Percentiles rank a stretch among this genome's conserved stretches.
Conservation (phyloP, 2,797 vertebrate genomes). For the Acanthurus leucopareius region DNA sequence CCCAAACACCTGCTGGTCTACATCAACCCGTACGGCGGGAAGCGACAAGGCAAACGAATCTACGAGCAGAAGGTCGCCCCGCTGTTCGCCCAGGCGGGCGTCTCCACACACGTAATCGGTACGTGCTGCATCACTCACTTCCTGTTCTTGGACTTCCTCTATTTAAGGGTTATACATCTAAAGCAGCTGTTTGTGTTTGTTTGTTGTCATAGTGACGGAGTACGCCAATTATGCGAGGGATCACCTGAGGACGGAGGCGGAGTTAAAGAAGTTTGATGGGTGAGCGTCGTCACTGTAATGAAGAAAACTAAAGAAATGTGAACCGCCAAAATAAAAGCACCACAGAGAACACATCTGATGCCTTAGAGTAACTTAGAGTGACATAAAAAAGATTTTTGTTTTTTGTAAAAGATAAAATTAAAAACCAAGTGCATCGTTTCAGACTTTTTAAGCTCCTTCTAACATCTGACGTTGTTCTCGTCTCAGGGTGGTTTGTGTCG, state of each 20-base stretch:
- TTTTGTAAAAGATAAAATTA: too few relatives aligned
- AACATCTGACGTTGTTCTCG: not conserved
- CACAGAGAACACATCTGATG: not conserved
- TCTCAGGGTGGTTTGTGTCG: constrained; percentile 94
- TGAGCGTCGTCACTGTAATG: constrained; percentile 74
- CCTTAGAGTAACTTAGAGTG: too few relatives aligned
- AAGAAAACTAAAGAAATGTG: not conserved
- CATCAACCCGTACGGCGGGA: constrained; percentile 95
- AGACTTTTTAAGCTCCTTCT: not conserved
- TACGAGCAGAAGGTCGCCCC: constrained; percentile 95
- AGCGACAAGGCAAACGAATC: constrained; percentile 89
- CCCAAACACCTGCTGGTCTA: constrained; percentile 95
- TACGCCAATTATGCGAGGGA: constrained; percentile 94
- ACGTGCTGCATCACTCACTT: constrained; percentile 4
- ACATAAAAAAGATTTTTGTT: too few relatives aligned
- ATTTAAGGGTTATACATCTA: not conserved
- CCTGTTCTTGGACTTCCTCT: not conserved
- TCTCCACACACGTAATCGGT: constrained; percentile 93
- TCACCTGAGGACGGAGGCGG: constrained; percentile 87
- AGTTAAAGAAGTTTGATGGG: constrained; percentile 93
- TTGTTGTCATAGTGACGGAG: constrained; percentile 90
- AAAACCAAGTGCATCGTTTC: not conserved
- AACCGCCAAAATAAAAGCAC: constrained; percentile 25
- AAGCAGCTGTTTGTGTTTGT: not conserved
- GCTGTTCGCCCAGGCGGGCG: constrained; percentile 89